These are phyloP conservation scores for Machaerirhynchus nigripectus DNA, from an alignment of 2,113 vertebrate species.

Conservation along the genomic window DNA sequence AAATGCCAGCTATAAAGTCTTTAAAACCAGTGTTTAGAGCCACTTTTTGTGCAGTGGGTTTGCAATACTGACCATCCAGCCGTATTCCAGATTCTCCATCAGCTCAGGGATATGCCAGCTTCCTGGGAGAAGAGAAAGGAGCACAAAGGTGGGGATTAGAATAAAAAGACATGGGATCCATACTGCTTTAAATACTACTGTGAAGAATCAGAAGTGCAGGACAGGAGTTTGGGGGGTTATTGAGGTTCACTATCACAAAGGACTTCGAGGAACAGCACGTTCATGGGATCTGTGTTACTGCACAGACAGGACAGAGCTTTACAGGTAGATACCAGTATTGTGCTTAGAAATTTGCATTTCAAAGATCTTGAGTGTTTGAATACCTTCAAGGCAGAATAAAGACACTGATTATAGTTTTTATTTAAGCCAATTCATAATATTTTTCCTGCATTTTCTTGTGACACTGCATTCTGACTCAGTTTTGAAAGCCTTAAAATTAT, in stretches of 20 bases:
- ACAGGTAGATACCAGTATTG: neutral
- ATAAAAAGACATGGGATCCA: neutral
- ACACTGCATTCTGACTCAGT: conserved; percentile 23
- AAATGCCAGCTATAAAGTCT: neutral
- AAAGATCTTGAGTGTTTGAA: neutral
- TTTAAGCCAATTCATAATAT: conserved; percentile 24
- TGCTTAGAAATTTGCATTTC: neutral
- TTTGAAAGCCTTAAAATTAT: conserved; percentile 56
- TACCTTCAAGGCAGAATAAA: neutral
- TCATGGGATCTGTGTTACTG: neutral
- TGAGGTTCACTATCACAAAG: neutral
- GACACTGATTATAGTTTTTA: conserved; percentile 12
- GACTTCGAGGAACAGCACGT: neutral
- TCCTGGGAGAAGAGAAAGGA: neutral
- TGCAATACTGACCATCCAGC: neutral
- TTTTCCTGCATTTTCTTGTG: conserved; percentile 38
- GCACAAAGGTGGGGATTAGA: neutral
- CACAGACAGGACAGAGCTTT: neutral
- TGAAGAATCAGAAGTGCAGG: neutral
- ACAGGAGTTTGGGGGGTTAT: neutral
- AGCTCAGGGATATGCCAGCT: neutral
- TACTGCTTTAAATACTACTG: neutral
- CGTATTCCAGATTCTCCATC: neutral
- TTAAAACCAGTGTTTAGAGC: neutral
- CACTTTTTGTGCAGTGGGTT: neutral